Base-by-base conservation (phyloP, 2,797 vertebrate species). In the Craterocephalus amniculus region DNA sequence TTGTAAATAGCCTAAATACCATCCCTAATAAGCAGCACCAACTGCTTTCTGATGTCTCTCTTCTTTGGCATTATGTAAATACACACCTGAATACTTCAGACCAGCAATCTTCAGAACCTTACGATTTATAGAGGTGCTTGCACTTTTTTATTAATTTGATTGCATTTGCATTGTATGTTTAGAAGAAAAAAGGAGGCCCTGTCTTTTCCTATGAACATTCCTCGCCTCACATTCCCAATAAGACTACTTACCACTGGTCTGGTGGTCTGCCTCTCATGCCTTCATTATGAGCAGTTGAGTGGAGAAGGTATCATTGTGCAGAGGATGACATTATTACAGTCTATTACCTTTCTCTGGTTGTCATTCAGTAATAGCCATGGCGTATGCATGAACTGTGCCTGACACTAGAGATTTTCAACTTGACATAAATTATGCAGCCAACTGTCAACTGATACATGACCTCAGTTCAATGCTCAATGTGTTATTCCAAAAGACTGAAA, bases 381-480 rank as follows among this genome's bases (percentile, higher is more conserved):
- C 81, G 74, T 74, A 76, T 84, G 89, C 87, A 90, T 91, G 91
- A 92, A 93, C 92, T 91, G 83, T 85, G 83, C 82, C 87, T 91
- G 86, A 92, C 92, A 92, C 89, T 85, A 78, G 80, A 80, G 84
- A 86, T 90, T 91, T 91, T 88, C 75, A 84, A 86, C 82, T 92
- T 89, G 87, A 87, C 92, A 92, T 92, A 93, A 92, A 92, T 92
- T 94, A 93, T 93, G 87, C 93, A 86, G 84, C 87, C 87, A 90
- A 90, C 89, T 92, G 91, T 92, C 92, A 94, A 86, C 78, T 86
- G 89, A 91, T 89, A 85, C 86, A 78, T 80, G 85, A 91, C 87
- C 87, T 82, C 87, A 83, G 90, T 81, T 87, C 81, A 92, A 51
- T 81, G 84, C 81, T 81, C 83, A 74, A 75, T 80, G 85, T 90